Base-by-base conservation (phyloP, 2,113 vertebrate genomes). In the Grus americana region DNA sequence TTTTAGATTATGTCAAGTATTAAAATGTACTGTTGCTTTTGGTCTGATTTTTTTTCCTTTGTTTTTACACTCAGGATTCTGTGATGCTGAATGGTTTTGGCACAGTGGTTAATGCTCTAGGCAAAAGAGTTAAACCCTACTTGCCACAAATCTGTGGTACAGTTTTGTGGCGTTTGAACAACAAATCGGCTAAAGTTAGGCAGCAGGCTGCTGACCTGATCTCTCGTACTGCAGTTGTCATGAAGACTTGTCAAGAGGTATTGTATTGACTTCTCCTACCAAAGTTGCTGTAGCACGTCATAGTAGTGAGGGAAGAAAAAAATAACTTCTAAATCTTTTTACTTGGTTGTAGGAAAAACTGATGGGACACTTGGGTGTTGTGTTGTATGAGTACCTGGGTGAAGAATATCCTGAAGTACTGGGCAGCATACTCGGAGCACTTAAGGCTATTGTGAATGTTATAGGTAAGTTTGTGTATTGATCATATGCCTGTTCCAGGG, bases 181-280 rank as follows among this genome's bases (percentile, higher is more conserved):
- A 99, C 98, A 99, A 99, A 94, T 99, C 99, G 0, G 99, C 99
- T 32, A 99, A 99, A 98, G 99, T 99, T 52, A 98, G 99, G 86
- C 99, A 99, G 91, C 99, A 99, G 97, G 99, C 99, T 1, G 99
- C 99, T 57, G 99, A 99, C 90, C 98, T 99, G 20, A 99, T 99
- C 97, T 99, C 99, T n/a, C 98, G 99, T 38, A 99, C 99, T 11
- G 99, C 99, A 9, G 99, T 99, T 83, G 99, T 99, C 74, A 99
- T 99, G 99, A 99, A 99, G 97, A 99, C 99, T 14, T 99, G 99
- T 88, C 99, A 99, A 96, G 99, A 99, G 99, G 99, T 99, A 97
- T 73, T 30, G 99, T 99, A 96, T 76, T 49, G 29, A 32, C 63
- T 96, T 38, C 29, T 63, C 10, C 30, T 32, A 23, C 74, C 46